Percentiles rank a stretch among this genome's conserved stretches.
Conservation (phyloP, 2,113 vertebrate species). For the Malurus melanocephalus region DNA sequence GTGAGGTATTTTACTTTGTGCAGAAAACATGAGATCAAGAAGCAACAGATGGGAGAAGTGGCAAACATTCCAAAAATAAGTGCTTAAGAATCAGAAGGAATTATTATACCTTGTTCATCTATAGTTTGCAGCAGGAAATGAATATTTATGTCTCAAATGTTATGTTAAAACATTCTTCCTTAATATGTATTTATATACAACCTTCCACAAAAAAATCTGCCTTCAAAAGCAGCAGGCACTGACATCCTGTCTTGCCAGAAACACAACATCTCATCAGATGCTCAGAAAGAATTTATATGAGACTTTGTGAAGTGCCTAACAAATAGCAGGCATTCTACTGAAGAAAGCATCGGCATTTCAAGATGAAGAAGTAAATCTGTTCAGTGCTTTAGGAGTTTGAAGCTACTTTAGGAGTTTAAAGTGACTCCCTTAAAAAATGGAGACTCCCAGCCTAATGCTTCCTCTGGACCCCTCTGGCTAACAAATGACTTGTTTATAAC, state of each 20-base stretch:
- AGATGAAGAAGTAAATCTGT: constrained; percentile 62
- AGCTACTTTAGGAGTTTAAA: constrained; percentile 44
- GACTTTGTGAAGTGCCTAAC: constrained; percentile 55
- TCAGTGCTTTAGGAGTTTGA: constrained; percentile 54
- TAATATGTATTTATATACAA: constrained; percentile 64
- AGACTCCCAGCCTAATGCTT: constrained; percentile 22
- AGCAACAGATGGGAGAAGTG: neutral
- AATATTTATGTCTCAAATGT: constrained; percentile 62
- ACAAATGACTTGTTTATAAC: constrained; percentile 53
- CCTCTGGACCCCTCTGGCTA: constrained; percentile 42
- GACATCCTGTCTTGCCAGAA: constrained; percentile 53
- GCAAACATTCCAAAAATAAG: constrained; percentile 23
- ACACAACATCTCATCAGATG: constrained; percentile 47
- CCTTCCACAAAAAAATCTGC: constrained; percentile 51
- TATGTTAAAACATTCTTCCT: constrained; percentile 63
- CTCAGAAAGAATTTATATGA: constrained; percentile 50
- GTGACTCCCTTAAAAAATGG: constrained; percentile 43
- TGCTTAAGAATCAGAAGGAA: constrained; percentile 27
- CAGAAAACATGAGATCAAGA: neutral
- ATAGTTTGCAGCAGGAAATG: constrained; percentile 51
- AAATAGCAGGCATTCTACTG: constrained; percentile 55
- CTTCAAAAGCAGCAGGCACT: constrained; percentile 57
- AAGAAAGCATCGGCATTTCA: constrained; percentile 51
- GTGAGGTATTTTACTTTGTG: neutral
- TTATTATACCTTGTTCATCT: constrained; percentile 45